A percentile compares a stretch with the other conserved stretches of the same genome.
Conservation (phyloP, 2,113 vertebrate species). For the Thunnus thynnus region DNA sequence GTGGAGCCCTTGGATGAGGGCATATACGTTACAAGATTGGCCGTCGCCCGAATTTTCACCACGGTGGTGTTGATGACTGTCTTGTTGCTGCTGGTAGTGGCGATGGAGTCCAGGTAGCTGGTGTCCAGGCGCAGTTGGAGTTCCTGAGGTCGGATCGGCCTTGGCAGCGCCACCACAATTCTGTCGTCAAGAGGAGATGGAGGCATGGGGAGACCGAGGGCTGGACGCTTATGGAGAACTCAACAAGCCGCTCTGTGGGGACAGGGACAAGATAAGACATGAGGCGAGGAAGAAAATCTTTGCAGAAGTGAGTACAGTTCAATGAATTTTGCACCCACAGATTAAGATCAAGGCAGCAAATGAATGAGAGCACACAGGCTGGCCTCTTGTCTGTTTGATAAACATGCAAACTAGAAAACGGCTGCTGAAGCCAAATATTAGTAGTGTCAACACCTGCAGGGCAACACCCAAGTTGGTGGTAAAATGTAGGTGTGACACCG, state of each 20-base stretch:
- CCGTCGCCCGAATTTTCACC: conserved; percentile 93
- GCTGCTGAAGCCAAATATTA: conserved; percentile 65
- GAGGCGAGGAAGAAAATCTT: neutral
- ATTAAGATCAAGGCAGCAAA: conserved; percentile 10
- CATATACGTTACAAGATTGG: conserved; percentile 98
- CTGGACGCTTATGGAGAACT: conserved; percentile 92
- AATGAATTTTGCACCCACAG: neutral
- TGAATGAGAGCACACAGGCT: conserved; percentile 15
- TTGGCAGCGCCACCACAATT: conserved; percentile 98
- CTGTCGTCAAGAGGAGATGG: conserved; percentile 99
- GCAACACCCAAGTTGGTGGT: conserved; percentile 72
- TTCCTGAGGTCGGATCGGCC: conserved; percentile 99
- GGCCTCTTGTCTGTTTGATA: conserved; percentile 57
- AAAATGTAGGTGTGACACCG: conserved; percentile 53
- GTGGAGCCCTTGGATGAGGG: conserved; percentile 99
- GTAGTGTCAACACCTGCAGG: conserved; percentile 76
- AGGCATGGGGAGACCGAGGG: conserved; percentile 98
- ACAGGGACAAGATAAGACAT: conserved; percentile 29
- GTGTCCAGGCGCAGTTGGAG: conserved; percentile 97
- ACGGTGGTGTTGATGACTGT: conserved; percentile 88
- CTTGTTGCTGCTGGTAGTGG: conserved; percentile 78
- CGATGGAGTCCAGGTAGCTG: conserved; percentile 90
- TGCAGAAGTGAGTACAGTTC: neutral
- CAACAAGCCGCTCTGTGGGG: conserved; percentile 87
- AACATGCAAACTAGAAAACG: conserved; percentile 59